Evolutionary conservation across 2,113 vertebrate species (phyloP).

Genomic region (Microcebus tavaratra): DNA sequence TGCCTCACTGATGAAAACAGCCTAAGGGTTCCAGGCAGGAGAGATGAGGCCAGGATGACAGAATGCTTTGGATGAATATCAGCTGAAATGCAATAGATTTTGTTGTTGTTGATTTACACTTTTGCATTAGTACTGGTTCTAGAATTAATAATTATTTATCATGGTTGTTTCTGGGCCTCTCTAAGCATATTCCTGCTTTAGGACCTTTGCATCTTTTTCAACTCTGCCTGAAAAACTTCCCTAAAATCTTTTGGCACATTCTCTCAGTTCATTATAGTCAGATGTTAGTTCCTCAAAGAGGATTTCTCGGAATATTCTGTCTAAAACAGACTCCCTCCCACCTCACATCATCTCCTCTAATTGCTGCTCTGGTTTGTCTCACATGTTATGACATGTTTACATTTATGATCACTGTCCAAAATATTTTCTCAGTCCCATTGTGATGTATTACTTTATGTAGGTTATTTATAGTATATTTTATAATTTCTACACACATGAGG

Average conservation of each 20-base stretch:
- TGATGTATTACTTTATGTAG: neutral
- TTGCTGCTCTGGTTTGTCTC: neutral
- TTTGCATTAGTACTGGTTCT: neutral
- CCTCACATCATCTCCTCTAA: neutral
- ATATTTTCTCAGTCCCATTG: neutral
- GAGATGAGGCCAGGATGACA: neutral
- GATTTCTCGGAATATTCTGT: neutral
- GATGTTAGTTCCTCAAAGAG: neutral
- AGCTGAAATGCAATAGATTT: neutral
- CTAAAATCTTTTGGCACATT: neutral
- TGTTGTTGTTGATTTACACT: neutral
- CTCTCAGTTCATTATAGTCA: neutral
- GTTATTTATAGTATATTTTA: neutral
- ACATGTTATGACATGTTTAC: neutral
- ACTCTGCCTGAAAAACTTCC: neutral
- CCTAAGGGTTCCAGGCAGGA: neutral
- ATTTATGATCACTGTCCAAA: neutral
- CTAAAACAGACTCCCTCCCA: neutral
- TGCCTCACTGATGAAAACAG: neutral
- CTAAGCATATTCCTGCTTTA: neutral
- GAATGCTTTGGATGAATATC: neutral
- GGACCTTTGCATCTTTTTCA: neutral
- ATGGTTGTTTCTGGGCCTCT: neutral
- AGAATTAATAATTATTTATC: slow-evolving; percentile 5
- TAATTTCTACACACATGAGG: neutral